A percentile compares a stretch with the other conserved stretches of the same genome.
Conservation (phyloP, 2,888 invertebrate genomes). For the Lissocephala sabroskyi region DNA sequence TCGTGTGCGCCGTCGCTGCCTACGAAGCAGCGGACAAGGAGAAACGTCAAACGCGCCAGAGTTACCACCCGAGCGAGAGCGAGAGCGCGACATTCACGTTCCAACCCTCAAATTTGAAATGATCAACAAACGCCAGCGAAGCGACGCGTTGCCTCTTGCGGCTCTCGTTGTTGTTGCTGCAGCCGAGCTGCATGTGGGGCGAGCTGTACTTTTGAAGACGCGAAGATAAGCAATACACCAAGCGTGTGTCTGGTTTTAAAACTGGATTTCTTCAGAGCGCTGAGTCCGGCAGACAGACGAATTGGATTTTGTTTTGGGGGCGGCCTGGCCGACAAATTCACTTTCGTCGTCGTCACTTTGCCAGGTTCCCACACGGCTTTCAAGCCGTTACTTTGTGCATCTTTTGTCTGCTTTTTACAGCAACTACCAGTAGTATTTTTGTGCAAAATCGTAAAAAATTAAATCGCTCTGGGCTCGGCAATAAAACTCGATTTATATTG, state of each 20-base stretch:
- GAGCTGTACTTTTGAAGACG: conserved; percentile 55
- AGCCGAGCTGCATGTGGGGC: conserved; percentile 35
- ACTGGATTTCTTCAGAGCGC: conserved; percentile 44
- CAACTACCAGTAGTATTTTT: conserved; percentile 28
- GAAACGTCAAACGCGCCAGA: conserved; percentile 51
- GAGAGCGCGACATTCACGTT: background rate
- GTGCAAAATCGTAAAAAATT: conserved; percentile 69
- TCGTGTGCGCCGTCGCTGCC: conserved; percentile 16
- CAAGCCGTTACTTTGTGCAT: conserved; percentile 16
- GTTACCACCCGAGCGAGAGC: conserved; percentile 24
- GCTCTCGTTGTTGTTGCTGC: conserved; percentile 32
- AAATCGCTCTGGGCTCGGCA: conserved; percentile 50
- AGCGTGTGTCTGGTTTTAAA: conserved; percentile 49
- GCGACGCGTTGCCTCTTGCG: background rate
- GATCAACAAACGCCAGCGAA: background rate
- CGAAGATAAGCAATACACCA: conserved; percentile 45
- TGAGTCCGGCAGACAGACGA: conserved; percentile 17
- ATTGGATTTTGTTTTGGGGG: conserved; percentile 38
- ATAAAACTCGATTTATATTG: conserved; percentile 58
- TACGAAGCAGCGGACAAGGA: conserved; percentile 21
- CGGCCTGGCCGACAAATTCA: conserved; percentile 37
- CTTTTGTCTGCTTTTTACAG: conserved; percentile 25
- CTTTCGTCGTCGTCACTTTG: conserved; percentile 34
- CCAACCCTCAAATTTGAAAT: conserved; percentile 1
- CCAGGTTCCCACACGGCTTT: conserved; percentile 18